phyloP scores from a whole-genome alignment of 2,888 invertebrate genomes.

The Melanophora roralis region DNA sequence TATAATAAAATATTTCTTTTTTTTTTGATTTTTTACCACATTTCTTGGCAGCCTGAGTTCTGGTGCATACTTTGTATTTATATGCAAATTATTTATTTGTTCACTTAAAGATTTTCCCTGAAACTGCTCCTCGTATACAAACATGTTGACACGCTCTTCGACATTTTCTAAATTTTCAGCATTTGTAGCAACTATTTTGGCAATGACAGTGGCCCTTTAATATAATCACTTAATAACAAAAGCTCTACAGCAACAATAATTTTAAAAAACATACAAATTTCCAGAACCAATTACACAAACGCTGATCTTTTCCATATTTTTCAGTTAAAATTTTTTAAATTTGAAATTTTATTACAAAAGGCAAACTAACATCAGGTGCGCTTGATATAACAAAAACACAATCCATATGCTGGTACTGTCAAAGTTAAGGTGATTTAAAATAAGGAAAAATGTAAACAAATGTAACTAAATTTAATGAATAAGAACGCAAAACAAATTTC shows the following conservation, averaged over 20 bases:
- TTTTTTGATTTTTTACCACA: conserved; percentile 62
- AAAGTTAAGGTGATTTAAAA: no score
- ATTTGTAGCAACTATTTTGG: conserved; percentile 51
- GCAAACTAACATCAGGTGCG: no score
- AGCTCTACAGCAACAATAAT: no score
- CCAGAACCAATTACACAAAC: conserved; percentile 54
- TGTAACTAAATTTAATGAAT: no score
- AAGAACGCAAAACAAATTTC: no score
- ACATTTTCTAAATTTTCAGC: conserved; percentile 23
- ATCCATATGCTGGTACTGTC: no score
- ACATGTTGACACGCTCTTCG: conserved; percentile 67
- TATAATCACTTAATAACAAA: no score
- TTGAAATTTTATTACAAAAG: no score
- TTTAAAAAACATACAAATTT: conserved; percentile 21
- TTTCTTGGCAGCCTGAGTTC: conserved; percentile 66
- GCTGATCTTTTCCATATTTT: conserved; percentile 47
- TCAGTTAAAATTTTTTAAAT: no score
- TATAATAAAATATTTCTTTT: no score
- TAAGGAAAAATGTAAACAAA: no score
- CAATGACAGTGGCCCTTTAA: conserved; percentile 39
- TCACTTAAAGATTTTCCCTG: conserved; percentile 61
- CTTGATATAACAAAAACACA: no score
- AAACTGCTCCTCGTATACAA: conserved; percentile 67
- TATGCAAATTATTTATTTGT: conserved; percentile 67
- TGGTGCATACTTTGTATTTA: conserved; percentile 70